Conservation (phyloP, 2,797 vertebrate genomes). For the Hemibagrus guttatus region DNA sequence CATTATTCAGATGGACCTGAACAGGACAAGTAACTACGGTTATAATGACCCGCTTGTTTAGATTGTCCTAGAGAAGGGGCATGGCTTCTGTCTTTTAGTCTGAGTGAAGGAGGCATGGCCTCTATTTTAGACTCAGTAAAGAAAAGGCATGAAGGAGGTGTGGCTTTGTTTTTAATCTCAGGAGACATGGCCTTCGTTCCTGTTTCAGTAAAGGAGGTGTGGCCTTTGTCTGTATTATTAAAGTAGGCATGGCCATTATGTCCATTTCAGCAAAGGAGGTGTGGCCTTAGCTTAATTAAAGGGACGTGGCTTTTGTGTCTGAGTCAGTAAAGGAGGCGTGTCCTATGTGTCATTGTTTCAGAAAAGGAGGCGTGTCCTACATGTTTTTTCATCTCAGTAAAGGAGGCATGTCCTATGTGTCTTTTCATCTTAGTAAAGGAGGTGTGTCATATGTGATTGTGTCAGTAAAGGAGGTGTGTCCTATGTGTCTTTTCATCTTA, state of each 20-base stretch:
- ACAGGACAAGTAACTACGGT: background rate
- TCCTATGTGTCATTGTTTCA: background rate
- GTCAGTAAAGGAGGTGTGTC: background rate
- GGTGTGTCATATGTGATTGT: background rate
- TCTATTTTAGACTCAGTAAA: too few relatives aligned
- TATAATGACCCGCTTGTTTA: background rate
- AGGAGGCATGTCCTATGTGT: background rate
- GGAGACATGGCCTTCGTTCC: too few relatives aligned
- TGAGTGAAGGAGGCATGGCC: background rate
- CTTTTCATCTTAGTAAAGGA: background rate
- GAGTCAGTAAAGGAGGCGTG: background rate
- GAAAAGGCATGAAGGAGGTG: background rate
- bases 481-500: background rate
- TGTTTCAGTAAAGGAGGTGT: background rate
- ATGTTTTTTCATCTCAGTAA: background rate
- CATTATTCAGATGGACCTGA: background rate
- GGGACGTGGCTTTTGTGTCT: background rate
- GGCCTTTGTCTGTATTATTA: too few relatives aligned
- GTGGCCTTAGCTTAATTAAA: background rate
- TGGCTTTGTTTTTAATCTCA: too few relatives aligned
- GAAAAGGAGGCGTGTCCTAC: background rate
- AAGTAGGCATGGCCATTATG: background rate
- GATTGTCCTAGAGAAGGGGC: background rate
- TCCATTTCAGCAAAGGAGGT: too few relatives aligned
- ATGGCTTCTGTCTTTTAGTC: background rate